These are phyloP conservation scores for Syngnathus typhle DNA, from an alignment of 2,113 vertebrate genomes.

Conservation along the genomic window DNA sequence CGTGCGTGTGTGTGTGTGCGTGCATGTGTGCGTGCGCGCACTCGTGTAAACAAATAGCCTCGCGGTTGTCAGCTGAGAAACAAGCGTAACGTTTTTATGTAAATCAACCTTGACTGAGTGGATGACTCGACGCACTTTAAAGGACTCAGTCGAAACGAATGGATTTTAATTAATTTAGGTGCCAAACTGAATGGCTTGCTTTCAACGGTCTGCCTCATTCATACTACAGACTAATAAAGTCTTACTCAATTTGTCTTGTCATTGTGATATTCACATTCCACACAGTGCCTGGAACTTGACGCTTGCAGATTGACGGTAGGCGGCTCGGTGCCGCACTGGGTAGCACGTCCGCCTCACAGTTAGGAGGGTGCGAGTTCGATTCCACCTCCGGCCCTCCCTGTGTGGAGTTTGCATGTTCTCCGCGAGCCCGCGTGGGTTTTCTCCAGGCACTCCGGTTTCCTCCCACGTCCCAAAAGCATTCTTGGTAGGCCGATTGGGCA, in stretches of 20 bases:
- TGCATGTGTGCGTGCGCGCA: too few species aligned
- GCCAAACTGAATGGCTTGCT: not conserved
- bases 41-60: not conserved
- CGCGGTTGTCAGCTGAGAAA: not conserved
- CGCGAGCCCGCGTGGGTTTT: too few species aligned
- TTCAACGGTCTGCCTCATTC: not conserved
- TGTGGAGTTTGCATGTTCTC: too few species aligned
- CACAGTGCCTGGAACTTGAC: not conserved
- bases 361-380: too few species aligned
- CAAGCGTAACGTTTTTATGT: not conserved
- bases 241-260: not conserved
- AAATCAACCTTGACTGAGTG: not conserved
- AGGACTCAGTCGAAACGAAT: not conserved
- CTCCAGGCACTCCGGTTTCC: too few species aligned
- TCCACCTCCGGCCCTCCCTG: too few species aligned
- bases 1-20: too few species aligned
- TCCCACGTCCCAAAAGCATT: too few species aligned
- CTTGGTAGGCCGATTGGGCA: too few species aligned
- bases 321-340: too few species aligned
- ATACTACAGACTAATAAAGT: not conserved
- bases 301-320: not conserved
- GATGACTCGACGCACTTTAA: not conserved
- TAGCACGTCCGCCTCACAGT: too few species aligned
- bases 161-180: not conserved
- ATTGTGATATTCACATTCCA: not conserved